Evolutionary conservation across 2,113 vertebrate genomes (phyloP), one percentile per base, ranked within the genome.

Genomic region (Antigone vipio): DNA sequence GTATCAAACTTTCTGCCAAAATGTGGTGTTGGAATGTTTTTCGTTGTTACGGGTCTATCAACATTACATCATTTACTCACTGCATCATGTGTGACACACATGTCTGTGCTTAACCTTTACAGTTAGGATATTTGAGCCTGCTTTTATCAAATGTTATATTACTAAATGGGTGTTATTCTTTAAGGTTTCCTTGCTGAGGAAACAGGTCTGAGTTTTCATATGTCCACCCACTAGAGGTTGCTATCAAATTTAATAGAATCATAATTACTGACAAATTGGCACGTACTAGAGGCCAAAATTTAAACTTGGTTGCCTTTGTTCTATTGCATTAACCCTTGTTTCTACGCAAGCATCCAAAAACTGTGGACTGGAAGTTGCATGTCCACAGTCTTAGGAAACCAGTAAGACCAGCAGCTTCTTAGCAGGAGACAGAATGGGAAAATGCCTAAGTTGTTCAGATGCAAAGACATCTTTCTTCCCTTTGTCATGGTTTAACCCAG

Each of bases 41-140:
- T 83, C 27, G 10, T 95, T 95, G 94, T 96, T 97, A 95, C 1
- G 59, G 87, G 89, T 92, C 96, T 95, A 94, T 96, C 93, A 92
- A 50, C 95, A 91, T 97, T 97, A 95, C 96, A 92, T 97, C 97
- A 97, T 94, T 95, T 93, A 91, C 83, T 97, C 91, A 84, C 79
- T 75, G 87, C 93, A 96, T 97, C 96, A 95, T 95, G 64, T 97
- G 97, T 95, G 85, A 95, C 85, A 94, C 97, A 97, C 58, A 94
- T 97, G 95, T 91, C 95, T 96, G 42, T 76, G 74, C 67, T 97
- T 96, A 97, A 97, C 91, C 89, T 97, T 91, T 87, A 53, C 75
- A 95, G 91, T n/a, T 56, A 63, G 69, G 89, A 87, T 97, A 97
- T 96, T 85, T 89, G 93, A 97, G 92, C 63, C 85, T 92, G n/a